Conservation (phyloP, 1,140 invertebrate genomes). For the Hestina assimilis region DNA sequence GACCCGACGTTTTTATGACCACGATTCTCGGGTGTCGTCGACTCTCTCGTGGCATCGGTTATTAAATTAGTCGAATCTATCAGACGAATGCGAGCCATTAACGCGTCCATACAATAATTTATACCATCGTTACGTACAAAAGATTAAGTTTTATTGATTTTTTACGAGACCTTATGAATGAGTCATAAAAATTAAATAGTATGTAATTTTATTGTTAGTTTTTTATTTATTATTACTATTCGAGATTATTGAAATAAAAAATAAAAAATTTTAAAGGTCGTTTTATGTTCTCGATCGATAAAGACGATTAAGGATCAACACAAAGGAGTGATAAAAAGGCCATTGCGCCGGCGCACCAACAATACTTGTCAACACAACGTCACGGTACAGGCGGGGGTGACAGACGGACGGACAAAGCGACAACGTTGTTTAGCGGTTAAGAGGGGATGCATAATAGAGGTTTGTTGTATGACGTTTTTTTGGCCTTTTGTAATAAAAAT, state of each 20-base stretch:
- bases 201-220: not conserved
- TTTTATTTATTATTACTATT: not conserved
- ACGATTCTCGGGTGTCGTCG: constrained; percentile 65
- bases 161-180: constrained; percentile 9
- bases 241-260: no score
- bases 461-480: constrained; percentile 6
- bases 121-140: constrained; percentile 4
- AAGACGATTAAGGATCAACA: constrained; percentile 4
- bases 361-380: constrained; percentile 59
- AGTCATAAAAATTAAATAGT: not conserved
- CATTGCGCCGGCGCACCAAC: constrained; percentile 39
- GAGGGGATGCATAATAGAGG: not conserved
- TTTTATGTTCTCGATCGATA: no score
- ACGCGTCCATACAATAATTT: constrained; percentile 29
- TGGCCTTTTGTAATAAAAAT: not conserved
- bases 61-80: constrained; percentile 71
- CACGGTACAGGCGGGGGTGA: constrained; percentile 36
- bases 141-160: not conserved
- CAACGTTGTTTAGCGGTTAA: constrained; percentile 43
- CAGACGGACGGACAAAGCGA: constrained; percentile 47
- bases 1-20: constrained; percentile 69
- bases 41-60: constrained; percentile 56
- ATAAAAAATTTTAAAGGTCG: no score
- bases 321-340: constrained; percentile 13
- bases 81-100: constrained; percentile 54